These are phyloP conservation scores for Yoshiicerus persimilis DNA, from an alignment of 1,140 invertebrate species.

Conservation along the genomic window DNA sequence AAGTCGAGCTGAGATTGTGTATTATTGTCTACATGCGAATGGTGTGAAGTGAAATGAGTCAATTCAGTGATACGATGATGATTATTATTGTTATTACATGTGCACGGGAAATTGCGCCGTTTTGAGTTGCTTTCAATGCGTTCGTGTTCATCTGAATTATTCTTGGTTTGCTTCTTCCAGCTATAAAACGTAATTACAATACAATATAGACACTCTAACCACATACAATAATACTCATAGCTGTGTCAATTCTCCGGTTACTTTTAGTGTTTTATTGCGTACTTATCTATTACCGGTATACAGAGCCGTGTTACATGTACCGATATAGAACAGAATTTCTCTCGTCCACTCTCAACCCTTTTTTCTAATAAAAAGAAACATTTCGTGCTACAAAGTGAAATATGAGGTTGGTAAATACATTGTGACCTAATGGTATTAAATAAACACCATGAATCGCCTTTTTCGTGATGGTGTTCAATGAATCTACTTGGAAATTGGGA, in stretches of 20 bases:
- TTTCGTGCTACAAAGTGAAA: conserved; percentile 6
- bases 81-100: conserved; percentile 5
- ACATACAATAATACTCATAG: not conserved
- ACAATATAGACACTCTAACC: not conserved
- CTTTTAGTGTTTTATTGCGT: not conserved
- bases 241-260: not conserved
- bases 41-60: conserved; percentile 8
- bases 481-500: not conserved
- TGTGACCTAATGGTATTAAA: not conserved
- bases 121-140: not conserved
- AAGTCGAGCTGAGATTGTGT: not conserved
- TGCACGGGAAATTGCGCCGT: not conserved
- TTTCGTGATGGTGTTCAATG: conserved; percentile 4
- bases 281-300: not conserved
- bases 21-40: not conserved
- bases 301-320: not conserved
- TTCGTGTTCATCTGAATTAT: not conserved
- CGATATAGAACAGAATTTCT: not conserved
- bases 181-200: not conserved
- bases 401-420: conserved; percentile 1
- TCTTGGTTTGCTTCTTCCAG: not conserved
- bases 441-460: conserved; percentile 7
- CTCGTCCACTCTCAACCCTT: too few species aligned
- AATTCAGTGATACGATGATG: conserved; percentile 6
- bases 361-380: not conserved